These are phyloP conservation scores for Sesia apiformis DNA, from an alignment of 2,888 invertebrate species.

Conservation along the genomic window DNA sequence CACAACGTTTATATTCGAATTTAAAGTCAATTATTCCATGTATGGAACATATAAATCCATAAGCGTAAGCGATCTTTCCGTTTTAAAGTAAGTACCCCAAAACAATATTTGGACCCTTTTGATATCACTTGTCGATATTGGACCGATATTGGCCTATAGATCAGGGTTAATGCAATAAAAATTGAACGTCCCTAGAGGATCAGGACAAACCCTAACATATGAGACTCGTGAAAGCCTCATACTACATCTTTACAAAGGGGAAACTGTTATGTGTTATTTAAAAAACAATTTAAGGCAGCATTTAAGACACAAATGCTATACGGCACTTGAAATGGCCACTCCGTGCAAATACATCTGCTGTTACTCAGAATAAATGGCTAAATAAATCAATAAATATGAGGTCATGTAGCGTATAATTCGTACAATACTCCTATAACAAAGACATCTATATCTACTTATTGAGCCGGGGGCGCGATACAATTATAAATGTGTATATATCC, in stretches of 20 bases:
- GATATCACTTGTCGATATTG: slow-evolving; percentile 43
- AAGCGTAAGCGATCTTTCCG: neutral
- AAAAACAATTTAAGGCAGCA: slow-evolving; percentile 56
- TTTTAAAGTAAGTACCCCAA: slow-evolving; percentile 16
- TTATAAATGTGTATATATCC: slow-evolving; percentile 34
- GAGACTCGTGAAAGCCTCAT: slow-evolving; percentile 62
- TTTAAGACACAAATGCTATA: slow-evolving; percentile 6
- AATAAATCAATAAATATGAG: slow-evolving; percentile 52
- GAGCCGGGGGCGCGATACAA: slow-evolving; percentile 31
- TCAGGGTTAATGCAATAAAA: slow-evolving; percentile 68
- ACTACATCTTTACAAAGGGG: slow-evolving; percentile 47
- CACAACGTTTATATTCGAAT: slow-evolving; percentile 2
- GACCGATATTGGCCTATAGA: slow-evolving; percentile 58
- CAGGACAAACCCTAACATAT: slow-evolving; percentile 68
- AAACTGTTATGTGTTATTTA: slow-evolving; percentile 39
- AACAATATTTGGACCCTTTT: slow-evolving; percentile 40
- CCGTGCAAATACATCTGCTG: slow-evolving; percentile 27
- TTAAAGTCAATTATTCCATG: neutral
- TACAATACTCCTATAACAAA: slow-evolving; percentile 44
- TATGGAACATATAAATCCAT: neutral
- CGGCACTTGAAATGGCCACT: neutral
- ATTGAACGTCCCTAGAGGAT: slow-evolving; percentile 62
- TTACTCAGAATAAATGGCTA: slow-evolving; percentile 39
- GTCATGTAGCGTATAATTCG: slow-evolving; percentile 53
- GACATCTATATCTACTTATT: slow-evolving; percentile 31